Evolutionary conservation across 2,113 vertebrate genomes (phyloP).

Genomic region (Crotalus helleri): DNA sequence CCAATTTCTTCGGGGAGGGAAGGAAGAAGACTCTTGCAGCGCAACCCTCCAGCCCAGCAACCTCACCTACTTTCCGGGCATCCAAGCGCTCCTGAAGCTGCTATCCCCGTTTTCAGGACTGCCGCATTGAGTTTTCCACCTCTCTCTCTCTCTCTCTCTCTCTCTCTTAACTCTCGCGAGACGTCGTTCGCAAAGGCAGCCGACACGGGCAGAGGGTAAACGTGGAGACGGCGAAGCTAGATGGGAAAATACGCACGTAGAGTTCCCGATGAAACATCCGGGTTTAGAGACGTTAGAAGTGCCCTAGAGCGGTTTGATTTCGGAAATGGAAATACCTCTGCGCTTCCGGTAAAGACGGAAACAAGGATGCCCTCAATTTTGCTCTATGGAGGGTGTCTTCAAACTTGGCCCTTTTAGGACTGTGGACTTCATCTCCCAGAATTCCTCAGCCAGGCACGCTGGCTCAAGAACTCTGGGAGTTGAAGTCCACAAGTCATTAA

Average conservation of each 20-base stretch:
- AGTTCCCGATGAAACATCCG: not conserved
- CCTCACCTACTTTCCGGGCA: not conserved
- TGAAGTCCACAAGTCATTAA: too few species aligned
- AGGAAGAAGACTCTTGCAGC: too few species aligned
- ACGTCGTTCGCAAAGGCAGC: not conserved
- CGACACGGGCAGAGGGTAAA: not conserved
- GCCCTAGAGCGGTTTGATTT: not conserved
- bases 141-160: too few species aligned
- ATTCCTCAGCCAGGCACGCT: too few species aligned
- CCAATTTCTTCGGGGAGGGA: too few species aligned
- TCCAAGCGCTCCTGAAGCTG: not conserved
- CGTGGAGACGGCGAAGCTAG: not conserved
- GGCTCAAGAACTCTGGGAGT: too few species aligned
- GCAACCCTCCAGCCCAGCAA: too few species aligned
- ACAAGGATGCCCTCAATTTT: not conserved
- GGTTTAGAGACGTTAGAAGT: not conserved
- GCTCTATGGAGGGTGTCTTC: not conserved
- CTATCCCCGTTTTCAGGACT: accelerated
- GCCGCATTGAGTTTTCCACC: too few species aligned
- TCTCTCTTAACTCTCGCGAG: not conserved
- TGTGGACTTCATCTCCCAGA: too few species aligned
- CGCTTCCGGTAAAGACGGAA: not conserved
- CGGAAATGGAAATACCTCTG: not conserved
- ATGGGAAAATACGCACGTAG: not conserved
- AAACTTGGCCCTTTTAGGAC: too few species aligned